Conservation (phyloP, 2,797 vertebrate genomes). For the Odontamblyopus rebecca region DNA sequence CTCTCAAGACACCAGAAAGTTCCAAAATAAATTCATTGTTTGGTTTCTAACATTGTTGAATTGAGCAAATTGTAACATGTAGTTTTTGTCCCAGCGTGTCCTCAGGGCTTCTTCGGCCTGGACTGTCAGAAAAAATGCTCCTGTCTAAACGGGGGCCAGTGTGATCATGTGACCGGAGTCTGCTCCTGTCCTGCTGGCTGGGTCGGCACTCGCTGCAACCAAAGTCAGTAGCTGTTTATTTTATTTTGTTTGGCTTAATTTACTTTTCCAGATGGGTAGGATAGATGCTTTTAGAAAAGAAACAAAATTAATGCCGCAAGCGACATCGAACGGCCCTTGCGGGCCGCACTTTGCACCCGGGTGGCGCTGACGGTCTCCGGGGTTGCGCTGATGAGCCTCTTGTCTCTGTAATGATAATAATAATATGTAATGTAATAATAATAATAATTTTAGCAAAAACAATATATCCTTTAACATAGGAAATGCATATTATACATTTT, state of each 20-base stretch:
- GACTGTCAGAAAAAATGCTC: slow-evolving; percentile 84
- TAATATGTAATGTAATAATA: too few relatives aligned
- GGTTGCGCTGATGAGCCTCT: too few relatives aligned
- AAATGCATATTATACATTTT: too few relatives aligned
- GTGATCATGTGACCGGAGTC: slow-evolving; percentile 75
- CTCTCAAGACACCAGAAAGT: too few relatives aligned
- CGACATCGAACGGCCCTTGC: too few relatives aligned
- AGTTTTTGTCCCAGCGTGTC: slow-evolving; percentile 81
- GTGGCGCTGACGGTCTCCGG: too few relatives aligned
- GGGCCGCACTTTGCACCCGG: too few relatives aligned
- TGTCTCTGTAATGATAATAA: too few relatives aligned
- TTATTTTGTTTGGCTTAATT: neutral
- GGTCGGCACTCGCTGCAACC: slow-evolving; percentile 79
- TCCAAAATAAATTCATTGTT: neutral
- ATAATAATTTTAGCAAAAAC: too few relatives aligned
- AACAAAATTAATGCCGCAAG: neutral
- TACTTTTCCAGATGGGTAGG: neutral
- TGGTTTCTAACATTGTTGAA: neutral
- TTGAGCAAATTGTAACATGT: neutral
- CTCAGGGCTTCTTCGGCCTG: slow-evolving; percentile 87
- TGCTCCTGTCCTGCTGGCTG: slow-evolving; percentile 85
- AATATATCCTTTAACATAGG: too few relatives aligned
- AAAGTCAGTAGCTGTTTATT: slow-evolving; percentile 73
- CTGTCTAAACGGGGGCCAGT: slow-evolving; percentile 83
- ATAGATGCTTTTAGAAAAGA: neutral